Evolutionary conservation across 1,140 invertebrate genomes (phyloP).

Genomic region (Hyles euphorbiae): DNA sequence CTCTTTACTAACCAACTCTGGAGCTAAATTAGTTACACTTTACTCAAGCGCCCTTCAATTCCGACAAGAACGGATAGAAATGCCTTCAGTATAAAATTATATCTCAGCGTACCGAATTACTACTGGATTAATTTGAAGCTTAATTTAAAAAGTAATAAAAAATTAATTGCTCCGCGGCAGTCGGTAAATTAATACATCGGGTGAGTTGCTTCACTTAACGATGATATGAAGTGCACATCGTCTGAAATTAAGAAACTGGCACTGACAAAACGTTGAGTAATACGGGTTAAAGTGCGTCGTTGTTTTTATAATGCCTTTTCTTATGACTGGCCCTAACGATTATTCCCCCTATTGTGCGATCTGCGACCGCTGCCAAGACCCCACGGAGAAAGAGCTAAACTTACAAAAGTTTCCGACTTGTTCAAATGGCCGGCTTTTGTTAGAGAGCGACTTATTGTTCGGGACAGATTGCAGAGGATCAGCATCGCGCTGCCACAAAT

Average conservation of each 20-base stretch:
- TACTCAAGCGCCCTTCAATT: too few relatives aligned
- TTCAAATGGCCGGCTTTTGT: constrained; percentile 74
- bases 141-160: too few relatives aligned
- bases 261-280: constrained; percentile 56
- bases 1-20: too few relatives aligned
- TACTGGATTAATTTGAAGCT: too few relatives aligned
- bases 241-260: constrained; percentile 45
- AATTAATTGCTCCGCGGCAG: too few relatives aligned
- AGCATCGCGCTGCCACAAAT: constrained; percentile 39
- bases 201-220: too few relatives aligned
- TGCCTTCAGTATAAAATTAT: too few relatives aligned
- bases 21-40: too few relatives aligned
- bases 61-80: too few relatives aligned
- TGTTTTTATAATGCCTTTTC: constrained; percentile 65
- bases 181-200: too few relatives aligned
- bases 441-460: constrained; percentile 71
- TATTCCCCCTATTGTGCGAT: constrained; percentile 62
- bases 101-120: too few relatives aligned
- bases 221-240: too few relatives aligned
- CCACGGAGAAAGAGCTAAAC: constrained; percentile 65
- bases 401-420: constrained; percentile 73
- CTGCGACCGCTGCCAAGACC: constrained; percentile 56
- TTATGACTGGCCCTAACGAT: constrained; percentile 67
- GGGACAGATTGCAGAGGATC: constrained; percentile 70
- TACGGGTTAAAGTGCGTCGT: constrained; percentile 53